A percentile compares a stretch with the other conserved stretches of the same genome.
phyloP scores from a whole-genome alignment of 2,797 vertebrate genomes.

The Cossypha dichroa region DNA sequence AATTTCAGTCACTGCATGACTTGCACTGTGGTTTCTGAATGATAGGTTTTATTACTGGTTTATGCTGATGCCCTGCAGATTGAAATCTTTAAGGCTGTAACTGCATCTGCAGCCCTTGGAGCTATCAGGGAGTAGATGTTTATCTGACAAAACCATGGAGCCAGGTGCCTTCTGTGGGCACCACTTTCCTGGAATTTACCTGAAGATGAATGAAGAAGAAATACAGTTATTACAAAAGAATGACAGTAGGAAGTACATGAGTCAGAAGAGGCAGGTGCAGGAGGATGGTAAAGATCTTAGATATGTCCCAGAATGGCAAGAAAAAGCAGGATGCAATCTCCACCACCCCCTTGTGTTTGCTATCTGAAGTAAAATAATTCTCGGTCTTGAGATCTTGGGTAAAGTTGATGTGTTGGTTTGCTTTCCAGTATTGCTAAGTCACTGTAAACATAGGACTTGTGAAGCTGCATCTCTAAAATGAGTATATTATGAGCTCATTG shows the following conservation, averaged over 20 bases:
- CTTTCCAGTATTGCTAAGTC: background rate
- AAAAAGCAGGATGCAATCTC: background rate
- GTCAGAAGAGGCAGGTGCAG: background rate
- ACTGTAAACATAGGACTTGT: background rate
- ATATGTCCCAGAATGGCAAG: background rate
- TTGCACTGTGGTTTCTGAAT: background rate
- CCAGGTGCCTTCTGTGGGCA: background rate
- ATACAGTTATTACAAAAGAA: background rate
- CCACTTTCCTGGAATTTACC: background rate
- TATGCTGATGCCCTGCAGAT: background rate
- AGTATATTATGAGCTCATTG: background rate
- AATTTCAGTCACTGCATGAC: background rate
- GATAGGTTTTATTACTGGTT: background rate
- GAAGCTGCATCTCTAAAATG: background rate
- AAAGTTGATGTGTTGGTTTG: background rate
- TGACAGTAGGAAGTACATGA: background rate
- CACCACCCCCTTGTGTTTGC: background rate
- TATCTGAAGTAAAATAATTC: background rate
- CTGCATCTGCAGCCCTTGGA: background rate
- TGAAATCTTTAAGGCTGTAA: background rate
- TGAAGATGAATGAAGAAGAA: background rate
- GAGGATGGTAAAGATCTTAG: background rate
- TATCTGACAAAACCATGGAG: background rate
- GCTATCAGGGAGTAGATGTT: background rate
- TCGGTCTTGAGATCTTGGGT: background rate